Evolutionary conservation across 1,140 invertebrate species (phyloP).

Genomic region (Nautilus pompilius): DNA sequence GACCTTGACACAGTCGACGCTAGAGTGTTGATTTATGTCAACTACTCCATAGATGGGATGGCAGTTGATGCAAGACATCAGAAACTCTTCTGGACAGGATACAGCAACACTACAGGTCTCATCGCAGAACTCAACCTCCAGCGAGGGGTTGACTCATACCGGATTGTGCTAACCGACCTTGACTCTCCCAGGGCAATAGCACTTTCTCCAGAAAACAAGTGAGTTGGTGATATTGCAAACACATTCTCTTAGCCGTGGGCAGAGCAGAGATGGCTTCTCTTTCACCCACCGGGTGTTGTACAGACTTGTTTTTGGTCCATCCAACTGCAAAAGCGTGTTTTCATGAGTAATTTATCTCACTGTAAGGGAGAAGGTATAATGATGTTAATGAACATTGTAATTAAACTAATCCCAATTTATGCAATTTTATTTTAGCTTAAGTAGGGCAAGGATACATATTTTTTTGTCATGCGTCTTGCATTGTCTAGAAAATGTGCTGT

Average conservation of each 20-base stretch:
- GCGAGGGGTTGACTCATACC: constrained; percentile 15
- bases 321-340: too few species aligned
- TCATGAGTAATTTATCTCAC: too few species aligned
- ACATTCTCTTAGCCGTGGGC: not conserved
- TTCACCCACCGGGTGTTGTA: too few species aligned
- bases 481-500: too few species aligned
- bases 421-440: too few species aligned
- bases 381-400: too few species aligned
- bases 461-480: too few species aligned
- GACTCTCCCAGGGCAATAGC: constrained; percentile 27
- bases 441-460: not conserved
- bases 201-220: constrained; percentile 31
- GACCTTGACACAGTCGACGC: not conserved
- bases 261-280: not conserved
- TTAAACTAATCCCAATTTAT: too few species aligned
- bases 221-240: constrained; percentile 1
- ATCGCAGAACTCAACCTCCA: constrained; percentile 29
- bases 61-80: constrained; percentile 22
- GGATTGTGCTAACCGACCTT: constrained; percentile 16
- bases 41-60: constrained; percentile 24
- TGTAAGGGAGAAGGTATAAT: too few species aligned
- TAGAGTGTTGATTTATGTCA: constrained; percentile 4
- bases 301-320: too few species aligned
- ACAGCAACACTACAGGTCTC: constrained; percentile 19
- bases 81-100: constrained; percentile 33